Evolutionary conservation across 2,113 vertebrate species (phyloP), one percentile per base, ranked within the genome.

Genomic region (Riparia riparia): DNA sequence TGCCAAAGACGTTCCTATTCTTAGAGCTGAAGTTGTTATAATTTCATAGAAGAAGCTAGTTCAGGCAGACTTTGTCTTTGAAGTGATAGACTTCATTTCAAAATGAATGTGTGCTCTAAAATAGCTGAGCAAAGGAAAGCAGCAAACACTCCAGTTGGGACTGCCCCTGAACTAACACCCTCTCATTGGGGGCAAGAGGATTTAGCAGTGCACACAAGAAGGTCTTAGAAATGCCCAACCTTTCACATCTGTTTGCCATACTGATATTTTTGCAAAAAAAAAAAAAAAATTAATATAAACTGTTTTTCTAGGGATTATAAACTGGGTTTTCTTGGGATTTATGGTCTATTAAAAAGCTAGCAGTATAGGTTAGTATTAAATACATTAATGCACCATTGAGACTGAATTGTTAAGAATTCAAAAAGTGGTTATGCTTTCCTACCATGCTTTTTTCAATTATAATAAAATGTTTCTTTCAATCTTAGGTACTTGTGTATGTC

Each of bases 391-490:
- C 45, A 66, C 34, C 14, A 12, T 79, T 84, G 79, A 90, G 50
- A 53, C 29, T 32, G 73, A 61, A 80, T 37, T 19, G 47, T 77
- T 90, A 64, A 44, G 79, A 73, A 71, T 32, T 96, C 64, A 70
- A 20, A 93, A 91, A 21, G 21, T 14, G 12, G 24, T 91, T 90
- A 65, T 69, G 15, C 56, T 83, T 85, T 83, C 79, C 74, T 57
- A 49, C 74, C 3, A 7, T 29, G 73, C 25, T 78, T 93, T 88
- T 77, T 77, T 65, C 32, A 92, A n/a, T 83, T 60, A 25, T 72
- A 96, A 82, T 93, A 60, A 88, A 95, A 76, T 39, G 45, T 85
- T 95, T 91, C 91, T 94, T 96, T 96, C 81, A 69, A 7, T 87
- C 37, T 82, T 58, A 69, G 53, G 65, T 66, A 54, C 72, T 83